These are phyloP conservation scores for Leucophenga varia DNA, from an alignment of 1,140 invertebrate species.

Conservation along the genomic window DNA sequence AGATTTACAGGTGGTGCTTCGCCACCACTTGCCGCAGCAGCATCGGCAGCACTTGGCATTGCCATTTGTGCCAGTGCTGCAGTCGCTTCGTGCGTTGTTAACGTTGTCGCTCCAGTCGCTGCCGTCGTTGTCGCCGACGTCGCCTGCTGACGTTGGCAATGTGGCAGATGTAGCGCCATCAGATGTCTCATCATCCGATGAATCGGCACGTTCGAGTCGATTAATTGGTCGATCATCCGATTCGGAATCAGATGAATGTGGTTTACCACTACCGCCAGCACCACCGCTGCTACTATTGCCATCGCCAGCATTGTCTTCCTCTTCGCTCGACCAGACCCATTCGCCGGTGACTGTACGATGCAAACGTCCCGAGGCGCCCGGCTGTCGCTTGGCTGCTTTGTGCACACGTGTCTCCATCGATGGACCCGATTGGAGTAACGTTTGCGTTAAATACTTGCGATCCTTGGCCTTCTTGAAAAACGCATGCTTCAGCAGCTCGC, in stretches of 20 bases:
- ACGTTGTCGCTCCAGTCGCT: slow-evolving; percentile 2
- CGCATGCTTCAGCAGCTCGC: slow-evolving; percentile 96
- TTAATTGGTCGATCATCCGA: slow-evolving; percentile 62
- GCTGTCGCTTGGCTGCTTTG: slow-evolving; percentile 82
- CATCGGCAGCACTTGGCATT: slow-evolving; percentile 20
- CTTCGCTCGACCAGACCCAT: slow-evolving; percentile 96
- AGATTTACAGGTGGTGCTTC: slow-evolving; percentile 65
- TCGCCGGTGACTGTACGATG: slow-evolving; percentile 94
- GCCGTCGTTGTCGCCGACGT: background rate
- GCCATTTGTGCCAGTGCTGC: slow-evolving; percentile 36
- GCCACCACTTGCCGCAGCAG: slow-evolving; percentile 19
- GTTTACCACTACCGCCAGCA: slow-evolving; percentile 36
- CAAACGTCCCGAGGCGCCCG: slow-evolving; percentile 86
- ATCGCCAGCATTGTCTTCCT: slow-evolving; percentile 57
- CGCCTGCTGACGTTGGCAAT: background rate
- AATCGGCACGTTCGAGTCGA: slow-evolving; percentile 59
- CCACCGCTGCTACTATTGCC: slow-evolving; percentile 36
- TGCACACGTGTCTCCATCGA: slow-evolving; percentile 86
- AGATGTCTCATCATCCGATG: slow-evolving; percentile 60
- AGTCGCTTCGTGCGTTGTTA: slow-evolving; percentile 27
- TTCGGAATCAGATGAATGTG: slow-evolving; percentile 54
- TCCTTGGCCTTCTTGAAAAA: slow-evolving; percentile 99
- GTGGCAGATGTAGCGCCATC: slow-evolving; percentile 42
- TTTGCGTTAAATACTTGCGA: slow-evolving; percentile 90
- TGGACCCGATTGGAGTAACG: slow-evolving; percentile 81